Evolutionary conservation across 2,797 vertebrate species (phyloP).

Genomic region (Pangasius macronema): DNA sequence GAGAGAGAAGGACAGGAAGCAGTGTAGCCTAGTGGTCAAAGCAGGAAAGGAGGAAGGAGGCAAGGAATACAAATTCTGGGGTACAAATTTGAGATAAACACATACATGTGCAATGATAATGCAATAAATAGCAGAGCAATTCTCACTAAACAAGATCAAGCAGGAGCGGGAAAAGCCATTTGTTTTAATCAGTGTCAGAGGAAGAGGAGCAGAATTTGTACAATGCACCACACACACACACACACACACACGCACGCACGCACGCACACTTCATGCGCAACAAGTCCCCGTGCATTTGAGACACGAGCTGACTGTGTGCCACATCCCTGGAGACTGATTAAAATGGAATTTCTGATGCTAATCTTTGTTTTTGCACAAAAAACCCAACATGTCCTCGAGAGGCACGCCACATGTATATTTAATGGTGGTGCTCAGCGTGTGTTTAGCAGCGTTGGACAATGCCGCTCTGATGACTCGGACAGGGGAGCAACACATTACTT

Average conservation of each 20-base stretch:
- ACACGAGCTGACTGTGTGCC: slow-evolving; percentile 62
- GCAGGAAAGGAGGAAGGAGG: slow-evolving; percentile 48
- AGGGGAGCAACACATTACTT: not conserved
- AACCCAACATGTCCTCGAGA: slow-evolving; percentile 70
- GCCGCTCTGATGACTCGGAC: not conserved
- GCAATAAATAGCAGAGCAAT: slow-evolving; percentile 54
- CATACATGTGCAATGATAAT: slow-evolving; percentile 22
- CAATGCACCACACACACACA: slow-evolving; percentile 2
- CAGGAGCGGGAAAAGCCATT: slow-evolving; percentile 26
- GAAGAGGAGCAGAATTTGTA: slow-evolving; percentile 36
- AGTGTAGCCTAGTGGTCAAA: slow-evolving; percentile 78
- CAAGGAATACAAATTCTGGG: slow-evolving; percentile 19
- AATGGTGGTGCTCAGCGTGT: slow-evolving; percentile 67
- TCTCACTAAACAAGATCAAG: slow-evolving; percentile 34
- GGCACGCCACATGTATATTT: slow-evolving; percentile 71
- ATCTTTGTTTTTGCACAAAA: slow-evolving; percentile 74
- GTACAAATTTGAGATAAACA: slow-evolving; percentile 1
- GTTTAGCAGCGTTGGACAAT: slow-evolving; percentile 53
- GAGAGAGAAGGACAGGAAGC: slow-evolving; percentile 61
- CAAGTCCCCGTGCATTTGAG: slow-evolving; percentile 70
- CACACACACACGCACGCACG: slow-evolving; percentile 7
- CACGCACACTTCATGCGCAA: slow-evolving; percentile 56
- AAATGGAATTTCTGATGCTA: slow-evolving; percentile 74
- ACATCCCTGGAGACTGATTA: slow-evolving; percentile 74
- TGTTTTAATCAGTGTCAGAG: slow-evolving; percentile 63